Base-by-base conservation (phyloP, 2,888 invertebrate genomes). In the Cyaniris semiargus region DNA sequence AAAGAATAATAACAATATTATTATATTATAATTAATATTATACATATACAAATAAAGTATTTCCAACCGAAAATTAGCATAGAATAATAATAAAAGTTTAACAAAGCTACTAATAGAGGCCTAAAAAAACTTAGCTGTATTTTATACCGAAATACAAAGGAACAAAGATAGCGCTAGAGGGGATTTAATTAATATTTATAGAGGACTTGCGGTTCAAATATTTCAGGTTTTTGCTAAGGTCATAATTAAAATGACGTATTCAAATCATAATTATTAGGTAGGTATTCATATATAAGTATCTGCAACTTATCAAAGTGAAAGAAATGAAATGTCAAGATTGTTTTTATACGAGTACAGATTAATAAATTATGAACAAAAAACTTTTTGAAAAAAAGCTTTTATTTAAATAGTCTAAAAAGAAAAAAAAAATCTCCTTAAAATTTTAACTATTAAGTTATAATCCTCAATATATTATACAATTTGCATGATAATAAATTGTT, bases 131-230 rank as follows among this genome's bases (percentile, higher is more conserved):
- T 66, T 15, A 27, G 66, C 27, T 18, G 66, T 66, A 66, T 31
- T 66, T 66, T 18, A 66, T 66, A 66, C 15, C 27, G 66, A 66
- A 66, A 66, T 27, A 66, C 66, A 66, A 66, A 66, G 66, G 66
- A 66, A 66, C 27, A 71, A 38, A 72, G 44, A 72, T 72, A 44
- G 2, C 48, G 48, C 72, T 31, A 13, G 7, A 48, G 72, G 72
- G 6, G 44, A 38, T 72, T 72, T 72, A 38, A 72, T 72, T 72
- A 72, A 72, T 72, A 72, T 72, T 72, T 72, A 72, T 72, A 48
- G 34, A 66, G 66, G 27, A 66, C 66, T 66, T 27, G 27, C 27
- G 66, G 66, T 66, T 27, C 66, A 66, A 66, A 66, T 66, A 66
- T 66, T 66, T 66, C 27, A 66, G 66, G 18, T 31, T 66, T 66